Base-by-base conservation (phyloP, 2,113 vertebrate genomes). In the Rutilus rutilus region DNA sequence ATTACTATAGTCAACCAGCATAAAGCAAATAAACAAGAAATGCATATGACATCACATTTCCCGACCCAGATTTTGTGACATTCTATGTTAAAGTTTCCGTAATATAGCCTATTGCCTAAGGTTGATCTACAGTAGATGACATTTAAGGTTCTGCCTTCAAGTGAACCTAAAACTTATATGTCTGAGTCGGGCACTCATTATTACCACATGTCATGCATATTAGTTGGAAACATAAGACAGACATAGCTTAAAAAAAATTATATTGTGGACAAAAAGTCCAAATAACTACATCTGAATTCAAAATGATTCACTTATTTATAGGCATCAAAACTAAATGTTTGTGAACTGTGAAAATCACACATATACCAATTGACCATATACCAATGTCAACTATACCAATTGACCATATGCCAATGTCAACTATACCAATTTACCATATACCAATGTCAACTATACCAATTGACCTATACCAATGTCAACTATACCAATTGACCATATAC, bases 21-120 rank as follows among this genome's bases (percentile, higher is more conserved):
- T 15, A 81, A 65, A 81, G 39, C n/a, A 64, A 47, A 65, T 65
- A 81, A 64, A 21, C 78, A 27, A 62, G 6, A 7, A 47, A 27
- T 25, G 14, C 5, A 17, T 7, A 60, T 79, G 5, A 42, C 23
- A 42, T 42, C 57, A 17, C 5, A 64, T 47, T 27, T 27, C 19
- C 54, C 42, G 6, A 42, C 4, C 1, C 15, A 19, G 59, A 65
- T 47, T 21, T 25, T 79, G 30, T 33, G 21, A 71, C 39, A 71
- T 39, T 71, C 19, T 57, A 21, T 19, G 7, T 57, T 21, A 62
- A 11, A 25, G 4, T 27, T 62, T 27, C 10, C 4, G n/a, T 62
- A 62, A 62, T 4, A 62, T 62, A 4, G 33, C 33, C 33, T 33
- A 11, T n/a, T 25, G 23, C 60, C 10, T 25, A 9, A 10, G 19